Evolutionary conservation across 2,888 invertebrate genomes (phyloP), one percentile per base, ranked within the genome.

Genomic region (Ephialtes manifestator): DNA sequence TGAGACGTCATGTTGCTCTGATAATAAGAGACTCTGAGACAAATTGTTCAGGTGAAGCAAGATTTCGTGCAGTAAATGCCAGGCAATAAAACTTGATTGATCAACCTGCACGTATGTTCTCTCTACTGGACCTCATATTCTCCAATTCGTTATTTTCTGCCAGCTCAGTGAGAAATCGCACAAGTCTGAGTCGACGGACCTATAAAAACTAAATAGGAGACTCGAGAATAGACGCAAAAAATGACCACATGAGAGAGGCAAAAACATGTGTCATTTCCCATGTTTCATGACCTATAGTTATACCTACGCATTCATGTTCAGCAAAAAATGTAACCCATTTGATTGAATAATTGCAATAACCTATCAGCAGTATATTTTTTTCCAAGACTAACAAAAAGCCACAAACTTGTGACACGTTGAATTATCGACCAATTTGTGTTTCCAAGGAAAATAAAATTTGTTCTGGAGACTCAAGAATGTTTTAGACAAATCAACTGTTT

Each of bases 111-210:
- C 48, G 48, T 15, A 48, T 11, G 15, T 15, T 7, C 53, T 18
- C 53, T 18, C 58, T 28, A 15, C 24, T 58, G 24, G 1, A 13
- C 24, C 58, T 58, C 28, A 28, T 28, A 24, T 28, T 20, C 24
- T 67, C 43, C 18, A 67, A 4, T 43, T 39, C 20, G 67, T 68
- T 68, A 46, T 48, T 68, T 68, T 46, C 43, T n/a, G 46, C 39
- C 48, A 24, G 46, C 28, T 46, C 67, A 28, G 5, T 31, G 20
- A 15, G 3, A 4, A 46, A 15, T 46, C 46, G 46, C 1, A 15
- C 68, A 24, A 15, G n/a, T 68, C 48, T n/a, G 28, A n/a, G 31
- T 51, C 20, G 65, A 35, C 20, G 4, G 43, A 43, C 20, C 43
- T 35, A 11, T 65, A n/a, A 28, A 43, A 68, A 68, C n/a, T 68